Evolutionary conservation across 2,797 vertebrate genomes (phyloP), one percentile per base, ranked within the genome.

Genomic region (Chrysocyon brachyurus): DNA sequence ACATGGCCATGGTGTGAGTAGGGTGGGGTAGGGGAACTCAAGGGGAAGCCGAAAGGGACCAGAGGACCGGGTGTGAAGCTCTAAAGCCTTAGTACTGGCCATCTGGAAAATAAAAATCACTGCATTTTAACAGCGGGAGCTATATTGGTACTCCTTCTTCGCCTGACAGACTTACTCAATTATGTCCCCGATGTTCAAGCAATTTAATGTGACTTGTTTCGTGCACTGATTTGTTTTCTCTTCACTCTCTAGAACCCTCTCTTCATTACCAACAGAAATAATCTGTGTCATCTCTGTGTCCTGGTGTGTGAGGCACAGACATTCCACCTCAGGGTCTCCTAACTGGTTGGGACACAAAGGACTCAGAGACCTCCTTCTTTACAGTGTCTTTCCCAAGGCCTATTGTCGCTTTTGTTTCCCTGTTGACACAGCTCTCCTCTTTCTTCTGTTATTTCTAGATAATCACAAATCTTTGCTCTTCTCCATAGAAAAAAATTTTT

Each of bases 381-480:
- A 11, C 12, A 17, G 8, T 33, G 19, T n/a, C 0, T 61, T 36
- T 68, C 86, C 28, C 5, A 4, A 49, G 70, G 57, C 40, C 57
- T 28, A 24, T 36, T 15, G 6, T 46, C 82, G 40, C 33, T 79
- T 66, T 40, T 40, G 64, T 70, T 72, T 57, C 40, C 26, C 12
- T 57, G 1, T 54, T 49, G 28, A 15, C 16, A 52, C 36, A 40
- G 26, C 79, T 78, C n/a, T 90, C n/a, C n/a, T 33, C 16, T 64
- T 89, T 52, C 66, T 93, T 57, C 40, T 83, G 0, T 49, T 63
- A 36, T 87, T 54, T 66, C 91, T 85, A 87, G 17, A 79, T 86
- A 70, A 73, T 85, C 79, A 93, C n/a, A 87, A 63, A 49, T 57
- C 52, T 87, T 87, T 79, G 17, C 24, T 90, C 59, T 88, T 92